These are phyloP conservation scores for Azorinus chamasolen DNA, from an alignment of 2,888 invertebrate genomes.

Conservation along the genomic window DNA sequence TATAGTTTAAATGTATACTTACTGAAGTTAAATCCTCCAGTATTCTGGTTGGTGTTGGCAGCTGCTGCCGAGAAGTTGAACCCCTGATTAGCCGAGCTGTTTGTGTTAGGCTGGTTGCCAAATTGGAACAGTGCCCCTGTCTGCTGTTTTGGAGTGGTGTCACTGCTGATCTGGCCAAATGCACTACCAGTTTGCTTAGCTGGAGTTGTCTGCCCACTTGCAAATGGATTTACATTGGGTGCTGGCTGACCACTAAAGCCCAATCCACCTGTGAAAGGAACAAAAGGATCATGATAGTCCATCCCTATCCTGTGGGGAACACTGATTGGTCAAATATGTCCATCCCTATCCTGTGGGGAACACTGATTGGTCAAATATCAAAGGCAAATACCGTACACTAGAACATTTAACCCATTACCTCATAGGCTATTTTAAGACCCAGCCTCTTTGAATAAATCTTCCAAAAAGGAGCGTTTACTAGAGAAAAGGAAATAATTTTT, in stretches of 20 bases:
- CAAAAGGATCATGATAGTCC: no score
- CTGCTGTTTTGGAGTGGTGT: conserved; percentile 48
- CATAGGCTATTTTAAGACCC: no score
- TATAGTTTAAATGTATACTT: no score
- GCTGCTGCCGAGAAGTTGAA: conserved; percentile 48
- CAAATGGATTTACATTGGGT: conserved; percentile 63
- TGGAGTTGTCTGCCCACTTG: conserved; percentile 54
- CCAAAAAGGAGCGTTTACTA: no score
- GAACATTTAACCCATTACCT: no score
- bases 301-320: no score
- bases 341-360: no score
- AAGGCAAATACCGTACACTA: no score
- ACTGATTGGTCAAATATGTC: no score
- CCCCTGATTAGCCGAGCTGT: conserved; percentile 42
- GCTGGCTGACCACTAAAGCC: conserved; percentile 36
- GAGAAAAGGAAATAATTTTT: no score
- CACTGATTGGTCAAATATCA: no score
- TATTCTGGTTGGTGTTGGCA: conserved; percentile 12
- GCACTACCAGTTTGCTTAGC: conserved; percentile 59
- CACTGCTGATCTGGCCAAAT: conserved; percentile 35
- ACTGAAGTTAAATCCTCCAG: conserved; percentile 58
- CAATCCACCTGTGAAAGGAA: conserved; percentile 37
- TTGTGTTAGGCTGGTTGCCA: conserved; percentile 36
- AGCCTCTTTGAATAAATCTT: no score
- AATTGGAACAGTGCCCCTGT: conserved; percentile 51